Evolutionary conservation across 2,797 vertebrate genomes (phyloP).

Genomic region (Esox masquinongy): DNA sequence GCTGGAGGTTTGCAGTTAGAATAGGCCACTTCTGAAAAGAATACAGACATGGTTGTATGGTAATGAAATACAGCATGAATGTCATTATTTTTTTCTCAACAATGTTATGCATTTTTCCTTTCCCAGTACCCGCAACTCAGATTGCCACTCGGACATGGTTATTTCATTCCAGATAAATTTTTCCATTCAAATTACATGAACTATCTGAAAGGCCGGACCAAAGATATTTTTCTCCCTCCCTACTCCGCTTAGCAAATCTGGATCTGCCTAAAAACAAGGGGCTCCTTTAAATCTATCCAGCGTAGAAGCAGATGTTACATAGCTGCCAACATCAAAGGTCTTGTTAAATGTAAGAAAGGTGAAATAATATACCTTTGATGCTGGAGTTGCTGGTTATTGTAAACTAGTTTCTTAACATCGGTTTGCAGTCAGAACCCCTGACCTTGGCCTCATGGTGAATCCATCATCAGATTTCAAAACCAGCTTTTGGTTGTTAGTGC

Average conservation of each 20-base stretch:
- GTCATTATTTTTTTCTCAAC: slow-evolving; percentile 38
- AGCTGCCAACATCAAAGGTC: slow-evolving; percentile 71
- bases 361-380: slow-evolving; percentile 76
- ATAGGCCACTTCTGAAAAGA: slow-evolving; percentile 37
- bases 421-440: slow-evolving; percentile 60
- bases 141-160: slow-evolving; percentile 51
- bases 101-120: slow-evolving; percentile 52
- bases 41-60: slow-evolving; percentile 30
- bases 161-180: slow-evolving; percentile 52
- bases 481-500: slow-evolving; percentile 67
- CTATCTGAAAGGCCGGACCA: slow-evolving; percentile 38
- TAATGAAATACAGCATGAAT: slow-evolving; percentile 51
- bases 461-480: slow-evolving; percentile 61
- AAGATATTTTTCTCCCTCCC: slow-evolving; percentile 30
- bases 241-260: slow-evolving; percentile 29
- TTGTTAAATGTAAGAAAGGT: slow-evolving; percentile 68
- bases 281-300: slow-evolving; percentile 41
- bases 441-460: slow-evolving; percentile 58
- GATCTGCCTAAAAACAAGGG: slow-evolving; percentile 39
- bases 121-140: slow-evolving; percentile 36
- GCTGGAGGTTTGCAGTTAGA: slow-evolving; percentile 17
- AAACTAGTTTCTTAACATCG: slow-evolving; percentile 63
- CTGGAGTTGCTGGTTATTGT: slow-evolving; percentile 67
- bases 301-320: slow-evolving; percentile 75
- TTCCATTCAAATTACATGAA: slow-evolving; percentile 39